These are phyloP conservation scores for Saccopteryx leptura DNA, from an alignment of 2,113 vertebrate genomes.

Conservation along the genomic window DNA sequence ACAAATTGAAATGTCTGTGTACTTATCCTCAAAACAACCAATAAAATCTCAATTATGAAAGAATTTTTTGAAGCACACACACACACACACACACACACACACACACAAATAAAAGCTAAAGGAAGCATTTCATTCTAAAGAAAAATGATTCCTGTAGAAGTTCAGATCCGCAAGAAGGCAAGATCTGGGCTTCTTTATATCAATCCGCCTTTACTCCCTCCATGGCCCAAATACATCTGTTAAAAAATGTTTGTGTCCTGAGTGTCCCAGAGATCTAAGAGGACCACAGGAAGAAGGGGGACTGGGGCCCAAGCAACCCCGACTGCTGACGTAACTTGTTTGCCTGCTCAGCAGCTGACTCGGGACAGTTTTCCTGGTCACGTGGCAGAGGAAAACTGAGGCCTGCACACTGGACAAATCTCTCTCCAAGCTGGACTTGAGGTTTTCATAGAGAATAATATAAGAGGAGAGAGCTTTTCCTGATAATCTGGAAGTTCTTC, in stretches of 20 bases:
- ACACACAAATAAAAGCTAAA: background rate
- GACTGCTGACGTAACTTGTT: background rate
- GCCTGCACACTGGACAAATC: background rate
- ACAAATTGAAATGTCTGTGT: background rate
- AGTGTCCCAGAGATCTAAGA: background rate
- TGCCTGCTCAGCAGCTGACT: background rate
- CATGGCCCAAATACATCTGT: background rate
- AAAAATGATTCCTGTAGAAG: background rate
- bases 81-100: background rate
- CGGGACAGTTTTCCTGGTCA: background rate
- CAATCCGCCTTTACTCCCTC: background rate
- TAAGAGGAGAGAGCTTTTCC: background rate
- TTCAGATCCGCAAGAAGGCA: background rate
- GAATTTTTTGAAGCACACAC: background rate
- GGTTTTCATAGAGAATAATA: background rate
- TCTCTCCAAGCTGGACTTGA: background rate
- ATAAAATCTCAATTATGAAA: background rate
- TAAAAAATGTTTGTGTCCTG: background rate
- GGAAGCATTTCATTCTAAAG: background rate
- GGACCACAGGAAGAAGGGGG: background rate
- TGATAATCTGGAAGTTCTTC: background rate
- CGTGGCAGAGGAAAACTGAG: background rate
- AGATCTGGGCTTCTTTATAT: background rate
- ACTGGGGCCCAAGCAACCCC: background rate
- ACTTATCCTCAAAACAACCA: background rate